Evolutionary conservation across 92 coral and sea anemone species (phyloP).

Genomic region (Palythoa grandis): DNA sequence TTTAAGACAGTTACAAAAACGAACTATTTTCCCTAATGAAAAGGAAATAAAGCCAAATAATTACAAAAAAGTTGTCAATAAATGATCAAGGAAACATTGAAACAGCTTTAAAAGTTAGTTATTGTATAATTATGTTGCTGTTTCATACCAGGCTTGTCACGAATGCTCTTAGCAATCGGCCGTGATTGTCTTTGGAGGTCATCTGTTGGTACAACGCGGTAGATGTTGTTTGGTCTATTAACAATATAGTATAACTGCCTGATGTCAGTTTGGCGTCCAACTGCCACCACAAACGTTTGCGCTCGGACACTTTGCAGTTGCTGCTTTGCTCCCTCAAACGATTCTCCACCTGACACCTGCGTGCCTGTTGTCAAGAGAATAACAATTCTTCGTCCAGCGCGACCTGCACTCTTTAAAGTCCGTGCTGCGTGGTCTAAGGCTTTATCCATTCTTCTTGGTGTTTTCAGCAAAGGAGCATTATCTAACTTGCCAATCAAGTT

Average conservation of each 20-base stretch:
- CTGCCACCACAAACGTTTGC: conserved; percentile 75
- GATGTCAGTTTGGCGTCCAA: conserved; percentile 64
- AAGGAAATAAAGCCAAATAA: no score
- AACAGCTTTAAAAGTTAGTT: no score
- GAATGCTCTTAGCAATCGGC: conserved; percentile 37
- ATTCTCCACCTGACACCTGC: conserved; percentile 59
- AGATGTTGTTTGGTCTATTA: conserved; percentile 47
- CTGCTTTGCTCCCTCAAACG: conserved; percentile 50
- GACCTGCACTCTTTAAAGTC: neutral
- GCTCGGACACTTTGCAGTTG: conserved; percentile 62
- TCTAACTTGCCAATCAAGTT: neutral
- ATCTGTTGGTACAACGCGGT: conserved; percentile 23
- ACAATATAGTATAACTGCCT: conserved; percentile 61
- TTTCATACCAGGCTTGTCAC: conserved; percentile 34
- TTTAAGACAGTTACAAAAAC: no score
- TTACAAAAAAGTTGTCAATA: no score
- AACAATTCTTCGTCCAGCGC: neutral
- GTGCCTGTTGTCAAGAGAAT: neutral
- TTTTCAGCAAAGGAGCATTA: neutral
- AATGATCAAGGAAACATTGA: neutral
- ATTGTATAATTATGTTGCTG: neutral
- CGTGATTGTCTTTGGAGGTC: conserved; percentile 40
- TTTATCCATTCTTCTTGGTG: neutral
- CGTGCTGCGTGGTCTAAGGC: neutral
- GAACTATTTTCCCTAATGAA: no score